Evolutionary conservation across 2,113 vertebrate species (phyloP).

Genomic region (Chaenogobius annularis): DNA sequence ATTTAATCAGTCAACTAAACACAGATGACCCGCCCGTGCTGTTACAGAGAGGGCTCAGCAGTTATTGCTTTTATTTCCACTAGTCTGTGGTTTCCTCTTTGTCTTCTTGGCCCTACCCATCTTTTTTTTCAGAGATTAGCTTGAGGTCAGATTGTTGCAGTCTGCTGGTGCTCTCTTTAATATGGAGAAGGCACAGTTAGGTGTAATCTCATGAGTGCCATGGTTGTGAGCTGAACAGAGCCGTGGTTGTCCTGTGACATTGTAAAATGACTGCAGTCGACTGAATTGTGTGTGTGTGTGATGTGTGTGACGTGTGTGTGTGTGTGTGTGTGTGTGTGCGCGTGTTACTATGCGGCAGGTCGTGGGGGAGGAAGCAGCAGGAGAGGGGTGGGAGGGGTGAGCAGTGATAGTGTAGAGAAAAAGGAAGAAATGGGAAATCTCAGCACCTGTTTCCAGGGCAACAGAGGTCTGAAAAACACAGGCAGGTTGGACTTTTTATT

Average conservation of each 20-base stretch:
- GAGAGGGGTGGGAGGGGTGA: conserved; percentile 27
- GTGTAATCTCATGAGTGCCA: conserved; percentile 2
- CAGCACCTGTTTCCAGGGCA: conserved; percentile 83
- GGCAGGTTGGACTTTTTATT: conserved; percentile 70
- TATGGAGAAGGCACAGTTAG: conserved; percentile 17
- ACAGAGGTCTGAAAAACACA: conserved; percentile 78
- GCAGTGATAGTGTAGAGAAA: conserved; percentile 70
- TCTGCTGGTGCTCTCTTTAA: conserved; percentile 18
- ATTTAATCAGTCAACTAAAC: not conserved
- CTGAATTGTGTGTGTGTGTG: conserved; percentile 35
- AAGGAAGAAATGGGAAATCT: conserved; percentile 77
- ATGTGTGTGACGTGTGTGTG: not conserved
- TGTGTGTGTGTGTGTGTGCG: conserved; percentile 6
- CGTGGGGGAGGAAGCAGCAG: conserved; percentile 61
- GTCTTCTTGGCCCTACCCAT: conserved; percentile 26
- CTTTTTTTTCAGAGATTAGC: conserved; percentile 19
- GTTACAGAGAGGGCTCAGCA: not conserved
- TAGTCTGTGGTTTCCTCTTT: conserved; percentile 25
- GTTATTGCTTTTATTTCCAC: conserved; percentile 29
- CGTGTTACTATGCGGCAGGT: conserved; percentile 72
- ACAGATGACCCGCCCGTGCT: not conserved
- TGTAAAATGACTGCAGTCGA: conserved; percentile 79
- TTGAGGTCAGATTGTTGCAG: conserved; percentile 52
- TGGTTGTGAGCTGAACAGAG: conserved; percentile 5
- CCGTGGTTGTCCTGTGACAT: conserved; percentile 64